phyloP scores from a whole-genome alignment of 1,140 invertebrate genomes.

The Laupala kohalensis region DNA sequence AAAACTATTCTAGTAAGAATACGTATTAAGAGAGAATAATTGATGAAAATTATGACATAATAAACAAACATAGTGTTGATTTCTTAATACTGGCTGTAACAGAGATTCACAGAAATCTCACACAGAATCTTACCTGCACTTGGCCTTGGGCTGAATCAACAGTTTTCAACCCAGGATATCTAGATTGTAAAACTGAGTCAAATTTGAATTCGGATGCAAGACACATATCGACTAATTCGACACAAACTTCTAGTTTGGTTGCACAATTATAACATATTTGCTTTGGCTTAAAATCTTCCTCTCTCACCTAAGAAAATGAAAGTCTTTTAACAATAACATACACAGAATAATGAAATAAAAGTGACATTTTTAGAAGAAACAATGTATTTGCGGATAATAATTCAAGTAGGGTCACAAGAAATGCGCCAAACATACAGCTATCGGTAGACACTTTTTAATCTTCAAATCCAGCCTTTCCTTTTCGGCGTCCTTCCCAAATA shows the following conservation, averaged over 20 bases:
- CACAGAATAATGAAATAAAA: too few relatives aligned
- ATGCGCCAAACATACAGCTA: slow-evolving; percentile 14
- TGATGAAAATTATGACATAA: too few relatives aligned
- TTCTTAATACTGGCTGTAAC: too few relatives aligned
- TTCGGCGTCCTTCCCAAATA: slow-evolving; percentile 15
- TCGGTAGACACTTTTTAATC: slow-evolving; percentile 16
- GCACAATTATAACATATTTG: slow-evolving; percentile 19
- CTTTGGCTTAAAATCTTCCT: slow-evolving; percentile 20
- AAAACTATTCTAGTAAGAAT: too few relatives aligned
- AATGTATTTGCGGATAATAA: too few relatives aligned
- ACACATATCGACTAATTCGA: slow-evolving; percentile 18
- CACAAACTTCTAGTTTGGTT: slow-evolving; percentile 19
- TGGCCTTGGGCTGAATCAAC: too few relatives aligned
- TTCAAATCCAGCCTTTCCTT: slow-evolving; percentile 16
- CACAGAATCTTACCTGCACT: background rate
- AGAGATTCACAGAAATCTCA: background rate
- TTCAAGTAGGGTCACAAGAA: too few relatives aligned
- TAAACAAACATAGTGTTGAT: too few relatives aligned
- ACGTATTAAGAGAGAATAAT: too few relatives aligned
- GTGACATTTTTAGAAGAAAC: too few relatives aligned
- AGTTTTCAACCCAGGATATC: slow-evolving; percentile 5
- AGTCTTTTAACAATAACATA: background rate
- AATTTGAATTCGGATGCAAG: slow-evolving; percentile 19
- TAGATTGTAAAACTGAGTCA: slow-evolving; percentile 12
- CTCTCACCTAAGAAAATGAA: slow-evolving; percentile 14